Conservation (phyloP, 2,888 invertebrate genomes). For the Romanomermis culicivorax region DNA sequence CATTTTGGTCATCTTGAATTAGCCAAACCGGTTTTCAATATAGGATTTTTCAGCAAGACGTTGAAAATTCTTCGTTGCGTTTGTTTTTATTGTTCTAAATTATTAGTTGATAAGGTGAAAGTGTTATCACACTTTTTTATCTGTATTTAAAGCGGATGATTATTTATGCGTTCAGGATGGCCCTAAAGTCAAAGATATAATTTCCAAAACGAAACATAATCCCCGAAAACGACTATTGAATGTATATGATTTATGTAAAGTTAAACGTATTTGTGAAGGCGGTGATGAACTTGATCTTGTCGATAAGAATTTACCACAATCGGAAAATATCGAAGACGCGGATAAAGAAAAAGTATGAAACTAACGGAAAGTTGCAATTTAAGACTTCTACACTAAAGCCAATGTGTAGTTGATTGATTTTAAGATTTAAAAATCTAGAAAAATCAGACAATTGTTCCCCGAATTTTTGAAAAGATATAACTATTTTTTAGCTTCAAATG, state of each 20-base stretch:
- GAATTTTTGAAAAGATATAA: too few relatives aligned
- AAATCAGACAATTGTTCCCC: too few relatives aligned
- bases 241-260: constrained; percentile 92
- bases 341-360: constrained; percentile 10
- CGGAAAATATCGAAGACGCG: constrained; percentile 39
- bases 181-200: constrained; percentile 76
- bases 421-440: too few relatives aligned
- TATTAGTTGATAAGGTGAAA: constrained; percentile 78
- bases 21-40: constrained; percentile 93
- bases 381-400: too few relatives aligned
- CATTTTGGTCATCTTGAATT: constrained; percentile 97
- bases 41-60: constrained; percentile 87
- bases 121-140: constrained; percentile 12
- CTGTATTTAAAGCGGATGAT: background rate
- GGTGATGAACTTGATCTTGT: constrained; percentile 77
- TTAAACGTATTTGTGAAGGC: constrained; percentile 91
- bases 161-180: constrained; percentile 42
- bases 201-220: constrained; percentile 85
- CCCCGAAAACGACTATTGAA: constrained; percentile 77
- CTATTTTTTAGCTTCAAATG: too few relatives aligned
- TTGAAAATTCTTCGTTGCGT: constrained; percentile 94
- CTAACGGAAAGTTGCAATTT: too few relatives aligned
- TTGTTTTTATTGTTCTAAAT: constrained; percentile 92
- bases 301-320: constrained; percentile 33
- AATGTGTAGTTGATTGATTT: too few relatives aligned